Evolutionary conservation across 2,113 vertebrate species (phyloP), one percentile per base, ranked within the genome.

Genomic region (Struthidea cinerea): DNA sequence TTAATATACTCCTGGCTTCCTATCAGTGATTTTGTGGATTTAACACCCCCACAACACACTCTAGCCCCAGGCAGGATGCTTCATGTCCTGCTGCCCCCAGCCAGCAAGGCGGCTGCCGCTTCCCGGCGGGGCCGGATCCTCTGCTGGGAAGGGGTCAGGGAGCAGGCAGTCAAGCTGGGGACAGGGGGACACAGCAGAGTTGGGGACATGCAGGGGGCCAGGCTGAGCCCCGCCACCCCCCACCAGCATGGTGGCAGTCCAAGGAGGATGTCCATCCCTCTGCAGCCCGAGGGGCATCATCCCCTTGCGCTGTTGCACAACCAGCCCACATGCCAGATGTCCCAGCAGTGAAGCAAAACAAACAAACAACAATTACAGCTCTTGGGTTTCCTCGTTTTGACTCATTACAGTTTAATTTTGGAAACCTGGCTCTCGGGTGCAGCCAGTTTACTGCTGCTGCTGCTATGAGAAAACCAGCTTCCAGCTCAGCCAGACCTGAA

Each of bases 291-390:
- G 55, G 94, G 91, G 81, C 89, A 96, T 64, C 32, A 1, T 91
- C 89, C 81, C 81, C 75, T 78, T 10, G 44, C 1, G 9, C 44
- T 1, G 0, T 79, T 95, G 91, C 91, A 85, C 91, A 94, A 91
- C 53, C 91, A 61, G 67, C 95, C 94, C 89, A 81, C 94, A 6
- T 39, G 60, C 81, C 94, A 97, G 94, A 96, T 97, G 96, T 95
- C 60, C 94, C 89, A 93, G 87, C 73, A 89, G 93, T 1, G 2
- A 87, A 68, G 83, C 73, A 92, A 97, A 94, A 92, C 91, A 93
- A 97, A 90, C 86, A 96, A 95, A 94, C 95, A 96, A 41, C 93
- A 96, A 96, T 96, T 96, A 97, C 84, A 88, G 95, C 75, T 77
- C 94, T 88, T 10, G 39, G 59, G 82, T 96, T 96, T 94, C 96